These are phyloP conservation scores for Lasioglossum oenotherae DNA, from an alignment of 2,888 invertebrate species.

Conservation along the genomic window DNA sequence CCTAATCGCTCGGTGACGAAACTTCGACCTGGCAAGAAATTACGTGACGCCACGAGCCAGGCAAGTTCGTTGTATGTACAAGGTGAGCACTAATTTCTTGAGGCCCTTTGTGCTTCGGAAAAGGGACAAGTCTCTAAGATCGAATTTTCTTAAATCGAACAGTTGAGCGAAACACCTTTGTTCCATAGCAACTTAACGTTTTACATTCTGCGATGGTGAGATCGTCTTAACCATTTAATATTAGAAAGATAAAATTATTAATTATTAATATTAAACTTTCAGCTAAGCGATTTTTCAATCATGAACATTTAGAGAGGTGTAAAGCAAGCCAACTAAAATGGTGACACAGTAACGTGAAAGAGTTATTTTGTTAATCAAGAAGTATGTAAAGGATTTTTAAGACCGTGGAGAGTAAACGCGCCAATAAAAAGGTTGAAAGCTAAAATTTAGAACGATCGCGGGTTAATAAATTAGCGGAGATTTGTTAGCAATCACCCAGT, in stretches of 20 bases:
- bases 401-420: neutral
- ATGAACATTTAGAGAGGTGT: neutral
- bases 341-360: neutral
- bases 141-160: neutral
- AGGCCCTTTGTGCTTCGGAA: neutral
- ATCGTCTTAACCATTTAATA: neutral
- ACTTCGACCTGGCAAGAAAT: conserved; percentile 46
- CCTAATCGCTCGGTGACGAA: conserved; percentile 47
- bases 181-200: no score
- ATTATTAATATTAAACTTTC: no score
- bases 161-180: neutral
- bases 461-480: neutral
- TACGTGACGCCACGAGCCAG: conserved; percentile 16
- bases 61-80: neutral
- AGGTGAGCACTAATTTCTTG: neutral
- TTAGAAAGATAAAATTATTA: no score
- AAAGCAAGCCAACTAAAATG: neutral
- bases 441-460: neutral
- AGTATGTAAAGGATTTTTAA: neutral
- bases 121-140: neutral
- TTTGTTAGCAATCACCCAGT: conserved; percentile 21
- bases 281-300: neutral
- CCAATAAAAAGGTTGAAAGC: neutral
- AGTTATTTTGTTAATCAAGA: neutral
- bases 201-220: no score